Evolutionary conservation across 2,113 vertebrate species (phyloP).

Genomic region (Orthonyx spaldingii): DNA sequence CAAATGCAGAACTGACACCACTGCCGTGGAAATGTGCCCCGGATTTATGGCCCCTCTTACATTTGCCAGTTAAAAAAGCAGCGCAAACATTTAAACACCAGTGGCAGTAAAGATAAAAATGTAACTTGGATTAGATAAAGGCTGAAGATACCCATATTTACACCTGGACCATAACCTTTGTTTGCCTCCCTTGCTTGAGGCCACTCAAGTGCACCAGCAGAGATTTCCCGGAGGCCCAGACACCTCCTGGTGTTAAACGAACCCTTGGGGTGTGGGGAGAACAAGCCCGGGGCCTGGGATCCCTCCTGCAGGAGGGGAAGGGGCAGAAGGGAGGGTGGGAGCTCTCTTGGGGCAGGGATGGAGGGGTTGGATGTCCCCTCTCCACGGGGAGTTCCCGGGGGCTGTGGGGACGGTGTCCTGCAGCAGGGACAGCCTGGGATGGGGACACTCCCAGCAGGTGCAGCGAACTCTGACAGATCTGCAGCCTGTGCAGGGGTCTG

Average conservation of each 20-base stretch:
- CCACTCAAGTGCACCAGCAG: neutral
- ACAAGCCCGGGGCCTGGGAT: neutral
- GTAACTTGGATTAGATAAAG: conserved; percentile 50
- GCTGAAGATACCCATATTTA: neutral
- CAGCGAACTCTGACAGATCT: neutral
- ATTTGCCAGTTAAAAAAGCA: conserved; percentile 31
- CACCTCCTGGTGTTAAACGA: neutral
- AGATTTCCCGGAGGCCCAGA: conserved; percentile 46
- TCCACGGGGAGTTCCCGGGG: accelerated
- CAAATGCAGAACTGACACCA: neutral
- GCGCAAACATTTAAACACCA: conserved; percentile 59
- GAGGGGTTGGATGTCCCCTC: neutral
- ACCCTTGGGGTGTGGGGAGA: neutral
- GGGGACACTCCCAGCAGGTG: neutral
- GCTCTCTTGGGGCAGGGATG: neutral
- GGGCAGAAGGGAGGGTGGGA: neutral
- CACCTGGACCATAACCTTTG: conserved; percentile 48
- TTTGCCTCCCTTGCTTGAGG: neutral
- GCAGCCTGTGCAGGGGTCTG: accelerated
- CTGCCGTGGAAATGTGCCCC: neutral
- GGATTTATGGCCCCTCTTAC: conserved; percentile 29
- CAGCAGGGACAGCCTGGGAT: neutral
- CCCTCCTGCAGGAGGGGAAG: neutral
- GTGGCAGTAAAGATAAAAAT: conserved; percentile 64
- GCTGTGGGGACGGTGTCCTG: neutral